A percentile compares a stretch with the other conserved stretches of the same genome.
Evolutionary conservation across 2,113 vertebrate genomes (phyloP).

Genomic region (Cheirogaleus medius): DNA sequence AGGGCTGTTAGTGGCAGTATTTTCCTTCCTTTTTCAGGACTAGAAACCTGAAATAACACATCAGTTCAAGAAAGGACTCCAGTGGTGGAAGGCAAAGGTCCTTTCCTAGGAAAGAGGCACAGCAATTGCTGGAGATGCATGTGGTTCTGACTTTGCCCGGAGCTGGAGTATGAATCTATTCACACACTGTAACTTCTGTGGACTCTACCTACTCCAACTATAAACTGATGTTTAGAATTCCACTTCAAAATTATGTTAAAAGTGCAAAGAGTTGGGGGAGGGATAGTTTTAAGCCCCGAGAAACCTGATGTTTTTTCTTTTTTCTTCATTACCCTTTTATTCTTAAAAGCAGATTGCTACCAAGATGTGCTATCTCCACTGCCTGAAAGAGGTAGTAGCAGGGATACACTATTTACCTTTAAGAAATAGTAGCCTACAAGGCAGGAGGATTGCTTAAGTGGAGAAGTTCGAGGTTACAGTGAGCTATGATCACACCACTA

Average conservation of each 20-base stretch:
- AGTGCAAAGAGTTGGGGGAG: neutral
- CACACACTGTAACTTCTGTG: neutral
- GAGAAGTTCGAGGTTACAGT: too few relatives aligned
- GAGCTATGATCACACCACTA: too few relatives aligned
- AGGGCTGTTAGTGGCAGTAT: neutral
- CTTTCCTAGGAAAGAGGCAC: neutral
- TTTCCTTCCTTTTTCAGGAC: neutral
- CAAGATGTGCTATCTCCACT: neutral
- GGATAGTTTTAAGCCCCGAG: neutral
- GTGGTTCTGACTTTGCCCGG: neutral
- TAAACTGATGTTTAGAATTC: neutral
- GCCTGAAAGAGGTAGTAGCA: neutral
- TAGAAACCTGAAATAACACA: neutral
- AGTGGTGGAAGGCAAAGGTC: neutral
- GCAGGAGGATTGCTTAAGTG: too few relatives aligned
- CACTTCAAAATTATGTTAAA: neutral
- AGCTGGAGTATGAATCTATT: neutral
- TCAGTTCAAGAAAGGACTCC: neutral
- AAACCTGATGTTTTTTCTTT: neutral
- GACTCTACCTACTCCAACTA: neutral
- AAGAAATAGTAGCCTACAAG: neutral
- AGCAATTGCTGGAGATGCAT: neutral
- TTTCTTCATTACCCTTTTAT: neutral
- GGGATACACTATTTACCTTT: neutral
- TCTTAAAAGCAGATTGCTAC: neutral